Evolutionary conservation across 2,113 vertebrate species (phyloP), one percentile per base, ranked within the genome.

Genomic region (Riparia riparia): DNA sequence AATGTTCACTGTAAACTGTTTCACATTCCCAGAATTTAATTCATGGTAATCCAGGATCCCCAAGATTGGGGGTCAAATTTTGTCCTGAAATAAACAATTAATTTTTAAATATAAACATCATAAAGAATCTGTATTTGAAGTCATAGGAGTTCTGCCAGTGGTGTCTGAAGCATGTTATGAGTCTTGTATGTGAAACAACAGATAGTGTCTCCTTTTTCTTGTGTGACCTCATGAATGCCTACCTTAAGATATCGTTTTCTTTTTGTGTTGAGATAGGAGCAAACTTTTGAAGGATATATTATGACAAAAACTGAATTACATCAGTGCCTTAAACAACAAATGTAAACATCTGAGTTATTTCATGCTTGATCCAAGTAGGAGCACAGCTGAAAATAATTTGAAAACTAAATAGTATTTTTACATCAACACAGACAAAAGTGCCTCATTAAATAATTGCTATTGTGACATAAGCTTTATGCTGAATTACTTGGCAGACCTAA

Each of bases 381-480:
- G 50, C 51, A 47, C 73, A 95, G 90, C 93, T 97, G 96, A 90
- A 97, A 97, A 97, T 97, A 96, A 97, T 97, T 95, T 98, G 92
- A 96, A 97, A 96, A 57, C 63, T 95, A 95, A 97, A 96, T 95
- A 96, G 89, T 95, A 93, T 97, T 97, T 97, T 96, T 96, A 74
- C 66, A 97, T 97, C 96, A 96, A 96, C 86, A 85, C 1, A 3
- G 91, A 98, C 76, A 97, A 97, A 98, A 98, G 94, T 77, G 37
- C 95, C 96, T 96, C 96, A 98, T 97, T 97, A 96, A 96, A 42
- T 97, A 97, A 98, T 96, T 98, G 92, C 74, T 98, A 97, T 98
- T 98, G 94, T 98, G 98, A 97, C 97, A 98, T 85, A 95, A 95
- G 83, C 91, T 96, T 95, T 81, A 85, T 93, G 73, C 87, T 95